Evolutionary conservation across 1,140 invertebrate genomes (phyloP).

Genomic region (Maniola jurtina): DNA sequence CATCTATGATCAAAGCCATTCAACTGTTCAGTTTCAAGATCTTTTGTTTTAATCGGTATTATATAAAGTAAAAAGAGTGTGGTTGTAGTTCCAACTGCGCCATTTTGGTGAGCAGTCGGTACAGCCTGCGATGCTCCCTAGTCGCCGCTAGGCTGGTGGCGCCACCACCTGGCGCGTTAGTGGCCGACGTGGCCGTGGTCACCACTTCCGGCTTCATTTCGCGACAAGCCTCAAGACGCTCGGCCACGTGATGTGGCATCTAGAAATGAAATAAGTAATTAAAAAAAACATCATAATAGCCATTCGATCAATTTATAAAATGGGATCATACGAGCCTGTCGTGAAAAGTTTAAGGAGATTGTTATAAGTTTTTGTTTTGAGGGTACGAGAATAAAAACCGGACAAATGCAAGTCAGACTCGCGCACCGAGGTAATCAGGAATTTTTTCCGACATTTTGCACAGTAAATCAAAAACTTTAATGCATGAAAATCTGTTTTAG

Average conservation of each 20-base stretch:
- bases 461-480: no score
- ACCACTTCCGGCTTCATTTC: slow-evolving; percentile 83
- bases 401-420: no score
- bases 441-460: no score
- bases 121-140: slow-evolving; percentile 90
- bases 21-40: no score
- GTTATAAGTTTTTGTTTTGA: no score
- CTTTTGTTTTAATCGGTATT: slow-evolving; percentile 7
- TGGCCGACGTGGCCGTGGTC: slow-evolving; percentile 21
- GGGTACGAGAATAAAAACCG: no score
- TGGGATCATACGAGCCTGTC: neutral
- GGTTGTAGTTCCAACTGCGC: slow-evolving; percentile 98
- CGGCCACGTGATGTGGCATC: slow-evolving; percentile 93
- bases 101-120: slow-evolving; percentile 98
- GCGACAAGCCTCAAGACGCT: slow-evolving; percentile 93
- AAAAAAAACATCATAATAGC: no score
- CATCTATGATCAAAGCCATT: neutral
- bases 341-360: no score
- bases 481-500: no score
- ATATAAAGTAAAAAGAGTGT: slow-evolving; percentile 83
- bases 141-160: slow-evolving; percentile 15
- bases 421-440: no score
- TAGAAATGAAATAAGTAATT: slow-evolving; percentile 75
- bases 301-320: slow-evolving; percentile 14
- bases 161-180: slow-evolving; percentile 73